A percentile compares a stretch with the other conserved stretches of the same genome.
Evolutionary conservation across 2,797 vertebrate species (phyloP).

Genomic region (Lemur catta): DNA sequence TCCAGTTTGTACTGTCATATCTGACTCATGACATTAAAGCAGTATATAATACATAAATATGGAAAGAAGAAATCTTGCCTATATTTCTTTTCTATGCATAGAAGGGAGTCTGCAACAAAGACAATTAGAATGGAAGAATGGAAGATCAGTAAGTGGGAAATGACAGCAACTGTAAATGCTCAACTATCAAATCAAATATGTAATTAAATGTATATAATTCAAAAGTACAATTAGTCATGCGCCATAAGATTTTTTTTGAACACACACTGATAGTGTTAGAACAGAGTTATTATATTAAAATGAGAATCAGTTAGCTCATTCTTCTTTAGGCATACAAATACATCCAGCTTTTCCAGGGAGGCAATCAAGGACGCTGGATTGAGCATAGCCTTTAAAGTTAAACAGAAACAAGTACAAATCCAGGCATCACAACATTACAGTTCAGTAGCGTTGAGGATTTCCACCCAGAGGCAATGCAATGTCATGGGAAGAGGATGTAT

Average conservation of each 20-base stretch:
- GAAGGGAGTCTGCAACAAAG: constrained; percentile 13
- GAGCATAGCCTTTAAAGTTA: neutral
- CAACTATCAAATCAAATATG: constrained; percentile 65
- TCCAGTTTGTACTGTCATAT: neutral
- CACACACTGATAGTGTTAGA: constrained; percentile 44
- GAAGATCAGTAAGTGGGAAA: constrained; percentile 28
- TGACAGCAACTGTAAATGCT: constrained; percentile 45
- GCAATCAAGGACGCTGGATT: neutral
- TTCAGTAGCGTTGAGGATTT: neutral
- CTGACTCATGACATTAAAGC: neutral
- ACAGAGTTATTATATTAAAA: constrained; percentile 18
- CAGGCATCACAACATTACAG: neutral
- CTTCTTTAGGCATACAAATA: constrained; percentile 50
- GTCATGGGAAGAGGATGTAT: neutral
- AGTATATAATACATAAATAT: neutral
- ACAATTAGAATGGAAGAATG: constrained; percentile 19
- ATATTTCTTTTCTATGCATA: neutral
- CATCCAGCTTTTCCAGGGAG: constrained; percentile 13
- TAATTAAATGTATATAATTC: constrained; percentile 74
- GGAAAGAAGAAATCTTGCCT: neutral
- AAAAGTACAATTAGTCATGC: constrained; percentile 69
- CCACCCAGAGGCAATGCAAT: neutral
- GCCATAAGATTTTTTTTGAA: constrained; percentile 56
- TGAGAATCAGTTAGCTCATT: constrained; percentile 59
- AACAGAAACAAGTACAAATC: neutral